Evolutionary conservation across 2,113 vertebrate genomes (phyloP), one percentile per base, ranked within the genome.

Genomic region (Equus quagga): DNA sequence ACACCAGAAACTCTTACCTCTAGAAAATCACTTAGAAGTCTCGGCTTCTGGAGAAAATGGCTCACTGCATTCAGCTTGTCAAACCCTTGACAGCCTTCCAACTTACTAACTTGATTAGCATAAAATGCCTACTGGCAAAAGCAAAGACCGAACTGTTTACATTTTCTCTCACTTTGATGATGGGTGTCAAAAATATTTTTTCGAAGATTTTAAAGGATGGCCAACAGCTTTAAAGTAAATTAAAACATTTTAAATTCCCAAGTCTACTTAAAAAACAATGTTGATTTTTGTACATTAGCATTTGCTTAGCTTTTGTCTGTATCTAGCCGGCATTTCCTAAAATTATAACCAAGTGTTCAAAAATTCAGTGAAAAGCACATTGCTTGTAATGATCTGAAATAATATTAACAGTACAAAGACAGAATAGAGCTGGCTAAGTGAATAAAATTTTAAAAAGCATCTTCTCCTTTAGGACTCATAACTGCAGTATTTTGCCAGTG

Each of bases 131-230:
- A 65, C 15, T 87, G 65, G 69, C 19, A 54, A 96, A 73, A 96
- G 49, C 28, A 94, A 33, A 85, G 94, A 73, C 9, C 18, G 5
- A 97, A 95, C n/a, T 72, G 58, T 92, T 97, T 70, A 87, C 89
- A 83, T 78, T 89, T 96, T 46, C 78, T 60, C 41, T 89, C 31
- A 67, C 44, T 80, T 70, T 94, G 69, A 94, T 67, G 46, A 76
- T 89, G 19, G 78, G 33, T 84, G 80, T 49, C 91, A 95, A 81
- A 78, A 21, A 9, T 2, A 33, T 56, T 56, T 82, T 17, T 8
- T 18, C 21, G 49, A 80, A 94, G 19, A 91, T 60, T 70, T 85
- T 83, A 96, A 96, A 95, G 8, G 18, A 94, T 58, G 31, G 49
- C 9, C 26, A 93, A 62, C 3, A 82, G 31, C 14, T 95, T 96